These are phyloP conservation scores for Silurus lanzhouensis DNA, from an alignment of 2,797 vertebrate genomes.

Conservation along the genomic window DNA sequence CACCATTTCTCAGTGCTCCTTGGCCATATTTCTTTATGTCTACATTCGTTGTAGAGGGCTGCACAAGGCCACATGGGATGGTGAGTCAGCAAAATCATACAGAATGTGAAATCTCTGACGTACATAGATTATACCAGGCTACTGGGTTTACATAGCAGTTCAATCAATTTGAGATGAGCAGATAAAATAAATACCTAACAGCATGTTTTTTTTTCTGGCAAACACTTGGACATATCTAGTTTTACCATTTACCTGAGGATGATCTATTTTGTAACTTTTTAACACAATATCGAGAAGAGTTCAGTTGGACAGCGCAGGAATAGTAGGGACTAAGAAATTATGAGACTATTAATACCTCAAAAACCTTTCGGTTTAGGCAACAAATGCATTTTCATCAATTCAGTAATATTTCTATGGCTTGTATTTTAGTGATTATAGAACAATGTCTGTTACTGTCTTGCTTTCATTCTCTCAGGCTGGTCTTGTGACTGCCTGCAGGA, in stretches of 20 bases:
- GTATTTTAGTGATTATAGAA: no score
- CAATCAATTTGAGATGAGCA: not conserved
- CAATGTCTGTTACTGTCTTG: not conserved
- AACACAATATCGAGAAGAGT: not conserved
- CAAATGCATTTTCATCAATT: not conserved
- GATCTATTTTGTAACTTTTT: slow-evolving; percentile 7
- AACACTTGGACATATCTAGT: not conserved
- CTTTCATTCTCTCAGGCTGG: slow-evolving; percentile 78
- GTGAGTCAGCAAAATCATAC: slow-evolving; percentile 64
- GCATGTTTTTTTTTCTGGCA: not conserved
- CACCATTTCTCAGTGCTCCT: slow-evolving; percentile 80
- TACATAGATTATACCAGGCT: not conserved
- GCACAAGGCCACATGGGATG: slow-evolving; percentile 87
- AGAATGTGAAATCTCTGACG: not conserved
- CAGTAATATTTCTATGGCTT: not conserved
- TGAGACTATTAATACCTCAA: not conserved
- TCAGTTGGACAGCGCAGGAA: not conserved
- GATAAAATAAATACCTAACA: not conserved
- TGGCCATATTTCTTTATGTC: slow-evolving; percentile 77
- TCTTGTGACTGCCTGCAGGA: slow-evolving; percentile 82
- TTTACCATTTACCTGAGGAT: not conserved
- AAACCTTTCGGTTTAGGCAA: not conserved
- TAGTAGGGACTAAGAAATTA: not conserved
- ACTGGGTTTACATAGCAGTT: not conserved
- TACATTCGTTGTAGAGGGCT: slow-evolving; percentile 82